Percentiles rank a stretch among this genome's conserved stretches.
phyloP scores from a whole-genome alignment of 2,888 invertebrate species.

The Acleris cristana region DNA sequence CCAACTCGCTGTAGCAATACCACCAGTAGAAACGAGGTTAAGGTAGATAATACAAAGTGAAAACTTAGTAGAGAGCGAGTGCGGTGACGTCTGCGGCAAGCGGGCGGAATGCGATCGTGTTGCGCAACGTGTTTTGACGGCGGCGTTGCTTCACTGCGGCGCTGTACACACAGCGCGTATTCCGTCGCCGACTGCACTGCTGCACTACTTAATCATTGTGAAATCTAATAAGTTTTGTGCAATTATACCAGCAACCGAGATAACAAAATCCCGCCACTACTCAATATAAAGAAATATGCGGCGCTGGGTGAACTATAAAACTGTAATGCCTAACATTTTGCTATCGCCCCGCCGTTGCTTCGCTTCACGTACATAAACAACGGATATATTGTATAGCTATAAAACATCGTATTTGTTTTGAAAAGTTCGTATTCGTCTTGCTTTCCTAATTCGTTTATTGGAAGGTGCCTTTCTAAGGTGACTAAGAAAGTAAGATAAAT shows the following conservation, averaged over 20 bases:
- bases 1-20: slow-evolving; percentile 16
- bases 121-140: slow-evolving; percentile 75
- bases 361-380: no score
- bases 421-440: no score
- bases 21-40: slow-evolving; percentile 34
- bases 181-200: slow-evolving; percentile 32
- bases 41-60: slow-evolving; percentile 43
- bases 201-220: slow-evolving; percentile 29
- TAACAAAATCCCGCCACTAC: background rate
- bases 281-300: background rate
- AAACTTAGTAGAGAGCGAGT: slow-evolving; percentile 47
- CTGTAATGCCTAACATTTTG: background rate
- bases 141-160: slow-evolving; percentile 41
- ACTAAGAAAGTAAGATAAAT: no score
- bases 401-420: no score
- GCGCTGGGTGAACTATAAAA: background rate
- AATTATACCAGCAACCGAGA: background rate
- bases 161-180: slow-evolving; percentile 35
- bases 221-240: slow-evolving; percentile 23
- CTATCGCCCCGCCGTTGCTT: no score
- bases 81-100: slow-evolving; percentile 54
- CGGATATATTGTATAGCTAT: no score
- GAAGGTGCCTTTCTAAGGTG: no score
- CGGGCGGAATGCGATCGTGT: slow-evolving; percentile 67
- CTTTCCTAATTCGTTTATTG: no score